Evolutionary conservation across 2,113 vertebrate species (phyloP).

Genomic region (Harpagus bidentatus): DNA sequence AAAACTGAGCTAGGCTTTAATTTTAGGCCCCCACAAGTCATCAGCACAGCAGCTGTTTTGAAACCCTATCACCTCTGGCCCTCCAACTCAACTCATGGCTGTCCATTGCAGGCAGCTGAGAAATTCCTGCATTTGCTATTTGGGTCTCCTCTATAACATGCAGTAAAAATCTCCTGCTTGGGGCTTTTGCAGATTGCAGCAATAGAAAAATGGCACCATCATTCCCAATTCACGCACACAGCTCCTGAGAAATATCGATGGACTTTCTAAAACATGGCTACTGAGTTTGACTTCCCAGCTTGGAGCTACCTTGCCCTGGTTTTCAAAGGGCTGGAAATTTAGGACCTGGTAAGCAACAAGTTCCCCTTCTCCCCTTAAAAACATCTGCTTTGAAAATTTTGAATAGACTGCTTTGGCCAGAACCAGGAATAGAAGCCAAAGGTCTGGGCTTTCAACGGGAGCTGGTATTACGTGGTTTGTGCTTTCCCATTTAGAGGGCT

Average conservation of each 20-base stretch:
- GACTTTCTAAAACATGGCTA: not conserved
- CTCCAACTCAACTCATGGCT: not conserved
- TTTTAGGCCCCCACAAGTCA: not conserved
- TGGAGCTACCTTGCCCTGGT: not conserved
- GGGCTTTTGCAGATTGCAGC: not conserved
- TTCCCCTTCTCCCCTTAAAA: not conserved
- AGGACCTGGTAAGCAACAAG: not conserved
- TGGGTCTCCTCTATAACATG: not conserved
- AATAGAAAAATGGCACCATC: not conserved
- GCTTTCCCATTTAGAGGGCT: not conserved
- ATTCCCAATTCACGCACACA: not conserved
- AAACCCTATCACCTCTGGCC: slow-evolving; percentile 32
- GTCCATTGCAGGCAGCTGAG: slow-evolving; percentile 23
- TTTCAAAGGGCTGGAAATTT: not conserved
- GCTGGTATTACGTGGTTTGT: not conserved
- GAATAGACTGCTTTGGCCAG: not conserved
- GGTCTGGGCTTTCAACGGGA: not conserved
- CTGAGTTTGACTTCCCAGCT: not conserved
- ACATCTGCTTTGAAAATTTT: not conserved
- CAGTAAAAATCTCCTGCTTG: not conserved
- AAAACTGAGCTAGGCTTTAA: slow-evolving; percentile 43
- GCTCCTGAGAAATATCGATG: not conserved
- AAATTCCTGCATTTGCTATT: not conserved
- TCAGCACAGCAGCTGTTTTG: slow-evolving; percentile 39
- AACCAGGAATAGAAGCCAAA: not conserved